Evolutionary conservation across 2,797 vertebrate species (phyloP).

Genomic region (Jordanella pulchra): DNA sequence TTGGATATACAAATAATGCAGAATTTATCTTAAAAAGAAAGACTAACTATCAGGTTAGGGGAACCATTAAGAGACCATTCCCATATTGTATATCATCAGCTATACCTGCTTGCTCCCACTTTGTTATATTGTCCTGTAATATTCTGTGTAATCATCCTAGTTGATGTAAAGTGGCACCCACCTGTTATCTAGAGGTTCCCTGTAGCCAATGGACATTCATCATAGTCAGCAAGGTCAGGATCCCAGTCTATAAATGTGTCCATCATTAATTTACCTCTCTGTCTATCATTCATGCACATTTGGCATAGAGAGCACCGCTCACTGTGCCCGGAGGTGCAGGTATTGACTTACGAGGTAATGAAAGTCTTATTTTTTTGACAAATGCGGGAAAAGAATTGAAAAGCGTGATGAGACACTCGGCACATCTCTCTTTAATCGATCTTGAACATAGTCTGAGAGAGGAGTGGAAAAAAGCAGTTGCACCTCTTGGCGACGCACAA

Average conservation of each 20-base stretch:
- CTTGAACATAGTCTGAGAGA: conserved; percentile 31
- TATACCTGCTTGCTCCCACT: conserved; percentile 7
- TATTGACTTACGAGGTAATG: conserved; percentile 52
- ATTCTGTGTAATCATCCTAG: conserved; percentile 54
- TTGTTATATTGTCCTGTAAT: conserved; percentile 40
- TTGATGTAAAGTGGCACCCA: conserved; percentile 67
- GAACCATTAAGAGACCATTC: conserved; percentile 15
- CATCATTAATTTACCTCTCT: conserved; percentile 72
- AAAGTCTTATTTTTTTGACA: conserved; percentile 57
- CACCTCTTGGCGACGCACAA: conserved; percentile 32
- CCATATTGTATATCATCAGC: conserved; percentile 24
- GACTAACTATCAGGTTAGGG: conserved; percentile 24
- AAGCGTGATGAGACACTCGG: conserved; percentile 42
- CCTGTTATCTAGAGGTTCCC: conserved; percentile 54
- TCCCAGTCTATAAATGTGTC: conserved; percentile 71
- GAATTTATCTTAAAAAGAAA: conserved; percentile 13
- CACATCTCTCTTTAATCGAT: conserved; percentile 39
- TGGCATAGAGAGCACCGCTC: conserved; percentile 33
- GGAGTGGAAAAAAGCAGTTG: conserved; percentile 19
- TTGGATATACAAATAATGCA: conserved; percentile 28
- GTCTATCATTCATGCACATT: conserved; percentile 63
- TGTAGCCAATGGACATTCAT: conserved; percentile 67
- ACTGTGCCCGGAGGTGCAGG: conserved; percentile 31
- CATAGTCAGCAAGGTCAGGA: conserved; percentile 69
- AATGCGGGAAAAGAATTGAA: conserved; percentile 48